Percentiles rank a stretch among this genome's conserved stretches.
Conservation (phyloP, 2,797 vertebrate species). For the Delichon dasypus region DNA sequence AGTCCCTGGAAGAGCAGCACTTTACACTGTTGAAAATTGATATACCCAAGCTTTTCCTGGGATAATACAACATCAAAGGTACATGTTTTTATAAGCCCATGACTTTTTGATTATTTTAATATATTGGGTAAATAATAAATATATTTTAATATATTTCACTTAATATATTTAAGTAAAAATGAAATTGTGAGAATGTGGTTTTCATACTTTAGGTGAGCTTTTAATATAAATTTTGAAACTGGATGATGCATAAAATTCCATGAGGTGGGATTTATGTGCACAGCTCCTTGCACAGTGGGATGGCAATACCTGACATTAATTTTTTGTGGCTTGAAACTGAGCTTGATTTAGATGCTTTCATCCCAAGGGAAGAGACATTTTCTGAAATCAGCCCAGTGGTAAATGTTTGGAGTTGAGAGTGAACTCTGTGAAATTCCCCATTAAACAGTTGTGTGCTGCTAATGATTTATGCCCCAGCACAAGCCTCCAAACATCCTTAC, state of each 20-base stretch:
- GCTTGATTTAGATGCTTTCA: constrained; percentile 48
- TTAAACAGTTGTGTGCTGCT: not conserved
- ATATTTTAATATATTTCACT: no score
- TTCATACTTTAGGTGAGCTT: not conserved
- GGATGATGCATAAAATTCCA: not conserved
- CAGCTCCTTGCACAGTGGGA: not conserved
- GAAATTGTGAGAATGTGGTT: not conserved
- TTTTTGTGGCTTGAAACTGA: not conserved
- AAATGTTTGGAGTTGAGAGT: constrained; percentile 34
- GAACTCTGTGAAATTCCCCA: not conserved
- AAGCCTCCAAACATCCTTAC: not conserved
- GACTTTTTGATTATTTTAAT: not conserved
- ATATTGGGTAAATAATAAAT: not conserved
- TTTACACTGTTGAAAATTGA: not conserved
- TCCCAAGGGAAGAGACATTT: constrained; percentile 19
- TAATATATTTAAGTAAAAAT: not conserved
- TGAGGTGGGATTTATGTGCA: not conserved
- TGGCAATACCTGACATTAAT: constrained; percentile 6
- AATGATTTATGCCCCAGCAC: constrained; percentile 9
- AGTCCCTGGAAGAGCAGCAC: not conserved
- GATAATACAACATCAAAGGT: not conserved
- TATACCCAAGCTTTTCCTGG: not conserved
- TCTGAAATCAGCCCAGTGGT: not conserved
- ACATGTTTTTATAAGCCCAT: rapidly evolving
- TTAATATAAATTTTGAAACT: not conserved